A percentile compares a stretch with the other conserved stretches of the same genome.
phyloP scores from a whole-genome alignment of 92 coral and sea anemone genomes.

The Siderastrea radians region DNA sequence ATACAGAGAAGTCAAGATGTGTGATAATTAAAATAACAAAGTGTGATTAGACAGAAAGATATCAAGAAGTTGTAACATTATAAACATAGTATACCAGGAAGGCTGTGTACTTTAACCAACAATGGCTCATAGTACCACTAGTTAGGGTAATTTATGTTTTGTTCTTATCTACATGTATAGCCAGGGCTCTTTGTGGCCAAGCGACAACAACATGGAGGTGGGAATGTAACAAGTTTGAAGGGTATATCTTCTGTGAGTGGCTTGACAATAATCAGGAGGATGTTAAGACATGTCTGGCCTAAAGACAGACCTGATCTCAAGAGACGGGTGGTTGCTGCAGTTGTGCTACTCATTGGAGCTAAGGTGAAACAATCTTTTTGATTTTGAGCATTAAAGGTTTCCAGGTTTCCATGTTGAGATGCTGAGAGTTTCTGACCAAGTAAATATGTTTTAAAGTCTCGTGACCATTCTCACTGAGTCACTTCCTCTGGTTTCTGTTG shows the following conservation, averaged over 20 bases:
- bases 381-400: too few relatives aligned
- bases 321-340: constrained; percentile 89
- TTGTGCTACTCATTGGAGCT: constrained; percentile 86
- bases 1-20: too few relatives aligned
- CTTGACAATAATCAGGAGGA: constrained; percentile 81
- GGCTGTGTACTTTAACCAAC: background rate
- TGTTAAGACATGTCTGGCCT: constrained; percentile 99
- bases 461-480: too few relatives aligned
- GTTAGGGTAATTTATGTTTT: background rate
- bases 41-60: too few relatives aligned
- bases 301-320: constrained; percentile 95
- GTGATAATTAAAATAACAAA: too few relatives aligned
- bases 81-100: too few relatives aligned
- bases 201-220: constrained; percentile 66
- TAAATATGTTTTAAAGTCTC: too few relatives aligned
- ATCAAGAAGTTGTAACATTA: too few relatives aligned
- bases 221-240: constrained; percentile 70
- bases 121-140: background rate
- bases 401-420: too few relatives aligned
- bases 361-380: constrained; percentile 65
- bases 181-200: constrained; percentile 43
- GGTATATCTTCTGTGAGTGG: constrained; percentile 57
- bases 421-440: too few relatives aligned
- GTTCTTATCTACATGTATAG: background rate
- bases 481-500: too few relatives aligned